Evolutionary conservation across 1,140 invertebrate species (phyloP).

Genomic region (Caenorhabditis inopinata): DNA sequence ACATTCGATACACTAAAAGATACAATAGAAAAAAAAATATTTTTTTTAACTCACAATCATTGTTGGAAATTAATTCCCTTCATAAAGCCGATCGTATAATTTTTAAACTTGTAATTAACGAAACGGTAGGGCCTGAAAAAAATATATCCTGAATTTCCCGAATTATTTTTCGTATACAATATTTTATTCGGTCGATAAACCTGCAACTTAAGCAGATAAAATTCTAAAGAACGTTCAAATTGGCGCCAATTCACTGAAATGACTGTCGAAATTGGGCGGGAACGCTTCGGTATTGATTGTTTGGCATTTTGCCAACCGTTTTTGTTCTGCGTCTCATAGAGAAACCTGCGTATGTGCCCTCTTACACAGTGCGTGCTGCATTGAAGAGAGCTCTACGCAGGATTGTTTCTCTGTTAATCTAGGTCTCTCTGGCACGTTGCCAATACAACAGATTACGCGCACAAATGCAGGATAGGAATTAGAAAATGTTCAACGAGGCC

Average conservation of each 20-base stretch:
- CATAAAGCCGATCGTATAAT: not conserved
- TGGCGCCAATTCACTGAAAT: not conserved
- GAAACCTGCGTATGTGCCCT: not conserved
- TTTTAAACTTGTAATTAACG: not conserved
- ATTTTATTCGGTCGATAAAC: too few species aligned
- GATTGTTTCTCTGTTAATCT: not conserved
- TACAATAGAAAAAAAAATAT: too few species aligned
- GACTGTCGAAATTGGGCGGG: not conserved
- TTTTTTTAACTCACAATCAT: conserved; percentile 1
- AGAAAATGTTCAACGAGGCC: not conserved
- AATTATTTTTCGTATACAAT: too few species aligned
- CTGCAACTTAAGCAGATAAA: too few species aligned
- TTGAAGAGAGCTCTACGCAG: not conserved
- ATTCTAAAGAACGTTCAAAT: not conserved
- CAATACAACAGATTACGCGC: not conserved
- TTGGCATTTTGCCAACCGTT: not conserved
- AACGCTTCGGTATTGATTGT: not conserved
- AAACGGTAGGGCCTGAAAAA: too few species aligned
- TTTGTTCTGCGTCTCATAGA: not conserved
- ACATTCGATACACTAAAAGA: conserved; percentile 37
- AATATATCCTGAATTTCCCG: too few species aligned
- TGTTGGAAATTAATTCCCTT: not conserved
- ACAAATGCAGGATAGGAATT: not conserved
- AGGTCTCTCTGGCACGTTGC: not conserved
- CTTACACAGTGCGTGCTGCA: not conserved